phyloP scores from a whole-genome alignment of 2,888 invertebrate genomes.

The Quadriops clusia region DNA sequence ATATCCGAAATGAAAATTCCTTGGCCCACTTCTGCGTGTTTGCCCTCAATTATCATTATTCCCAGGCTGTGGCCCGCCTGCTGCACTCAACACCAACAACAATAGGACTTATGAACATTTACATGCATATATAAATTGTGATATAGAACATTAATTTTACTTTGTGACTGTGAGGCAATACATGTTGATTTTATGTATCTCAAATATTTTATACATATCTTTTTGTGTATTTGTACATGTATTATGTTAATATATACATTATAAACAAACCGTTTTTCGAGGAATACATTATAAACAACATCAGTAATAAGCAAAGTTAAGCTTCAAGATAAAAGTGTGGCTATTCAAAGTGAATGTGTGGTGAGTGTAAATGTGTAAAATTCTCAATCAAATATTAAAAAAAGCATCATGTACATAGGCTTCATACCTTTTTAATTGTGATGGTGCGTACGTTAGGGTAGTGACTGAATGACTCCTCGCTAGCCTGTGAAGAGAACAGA shows the following conservation, averaged over 20 bases:
- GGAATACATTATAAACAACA: background rate
- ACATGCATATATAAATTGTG: too few species aligned
- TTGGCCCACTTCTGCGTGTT: constrained; percentile 81
- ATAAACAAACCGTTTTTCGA: background rate
- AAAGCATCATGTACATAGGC: constrained; percentile 8
- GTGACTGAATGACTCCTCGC: constrained; percentile 54
- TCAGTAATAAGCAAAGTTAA: background rate
- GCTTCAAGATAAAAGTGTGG: background rate
- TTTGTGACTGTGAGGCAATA: too few species aligned
- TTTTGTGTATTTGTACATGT: background rate
- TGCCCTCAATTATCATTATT: constrained; percentile 91
- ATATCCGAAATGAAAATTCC: constrained; percentile 90
- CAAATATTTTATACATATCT: too few species aligned
- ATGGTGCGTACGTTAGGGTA: constrained; percentile 72
- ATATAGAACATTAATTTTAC: too few species aligned
- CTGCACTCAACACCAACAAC: constrained; percentile 17
- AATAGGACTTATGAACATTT: too few species aligned
- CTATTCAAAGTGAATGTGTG: too few species aligned
- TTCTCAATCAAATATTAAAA: constrained; percentile 7
- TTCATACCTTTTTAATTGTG: constrained; percentile 69
- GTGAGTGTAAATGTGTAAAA: too few species aligned
- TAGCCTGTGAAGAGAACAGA: constrained; percentile 43
- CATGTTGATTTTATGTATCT: too few species aligned
- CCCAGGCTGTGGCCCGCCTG: constrained; percentile 74
- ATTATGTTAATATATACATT: background rate